Evolutionary conservation across 2,888 invertebrate genomes (phyloP), one percentile per base, ranked within the genome.

Genomic region (Drosophila affinis): DNA sequence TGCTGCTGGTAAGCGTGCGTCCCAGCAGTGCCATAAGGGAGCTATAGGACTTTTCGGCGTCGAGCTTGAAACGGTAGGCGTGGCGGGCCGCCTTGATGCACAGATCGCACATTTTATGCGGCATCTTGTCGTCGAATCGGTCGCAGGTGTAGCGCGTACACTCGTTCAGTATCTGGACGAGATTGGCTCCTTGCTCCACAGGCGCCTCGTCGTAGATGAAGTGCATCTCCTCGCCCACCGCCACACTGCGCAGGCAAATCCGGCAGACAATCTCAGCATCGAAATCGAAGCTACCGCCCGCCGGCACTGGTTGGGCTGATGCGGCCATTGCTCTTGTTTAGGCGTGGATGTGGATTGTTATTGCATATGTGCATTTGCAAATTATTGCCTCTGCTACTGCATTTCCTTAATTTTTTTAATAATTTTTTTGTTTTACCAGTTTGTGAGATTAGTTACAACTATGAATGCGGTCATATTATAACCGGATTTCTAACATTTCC

Each of bases 71-170:
- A 46, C 86, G 78, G 63, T 87, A 92, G 9, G 92, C 91, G 14
- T 77, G 80, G 21, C 86, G 87, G 14, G 92, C 89, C 12, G 78
- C 81, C 27, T 87, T 80, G 29, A 90, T 78, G 74, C 92, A 92
- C 7, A 79, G 67, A 17, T 62, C 69, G 60, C 92, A 92, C 64
- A 92, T 91, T 49, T 91, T 86, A 46, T 89, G 84, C 3, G 92
- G 93, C 74, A 92, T 81, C n/a, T 88, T 91, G 63, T 72, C 75
- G 10, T 92, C 91, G 76, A 91, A 90, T 1, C 92, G 91, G 55
- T 90, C 90, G 59, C 93, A 91, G 91, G 73, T 83, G 74, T 89
- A 90, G 9, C 81, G 83, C n/a, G 91, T 89, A 48, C 91, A 91
- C 52, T 90, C 91, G 12, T 90, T 79, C 4, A 92, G 81, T 72